phyloP scores from a whole-genome alignment of 2,797 vertebrate genomes.

The Lepus oiostolus region DNA sequence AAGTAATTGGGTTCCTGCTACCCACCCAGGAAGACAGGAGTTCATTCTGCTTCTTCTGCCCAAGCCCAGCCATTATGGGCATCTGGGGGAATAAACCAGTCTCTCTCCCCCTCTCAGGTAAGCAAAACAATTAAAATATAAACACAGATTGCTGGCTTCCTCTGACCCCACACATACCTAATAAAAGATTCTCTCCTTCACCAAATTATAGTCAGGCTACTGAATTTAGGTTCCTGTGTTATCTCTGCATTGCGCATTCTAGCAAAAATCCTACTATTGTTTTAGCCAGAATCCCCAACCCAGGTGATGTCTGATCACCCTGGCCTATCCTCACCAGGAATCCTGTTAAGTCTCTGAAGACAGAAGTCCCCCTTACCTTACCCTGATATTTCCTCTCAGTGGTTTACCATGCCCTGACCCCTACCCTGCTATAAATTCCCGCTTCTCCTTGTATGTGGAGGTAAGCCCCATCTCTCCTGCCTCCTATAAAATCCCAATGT shows the following conservation, averaged over 20 bases:
- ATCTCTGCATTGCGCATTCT: background rate
- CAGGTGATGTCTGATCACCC: background rate
- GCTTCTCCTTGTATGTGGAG: background rate
- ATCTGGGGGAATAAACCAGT: too few species aligned
- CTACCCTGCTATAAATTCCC: background rate
- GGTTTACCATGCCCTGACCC: background rate
- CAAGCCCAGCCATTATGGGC: too few species aligned
- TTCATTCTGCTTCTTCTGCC: too few species aligned
- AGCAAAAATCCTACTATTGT: background rate
- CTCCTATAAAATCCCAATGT: background rate
- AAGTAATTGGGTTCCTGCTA: too few species aligned
- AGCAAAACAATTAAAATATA: too few species aligned
- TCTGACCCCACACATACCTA: too few species aligned
- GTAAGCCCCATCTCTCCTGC: background rate
- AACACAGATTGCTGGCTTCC: too few species aligned
- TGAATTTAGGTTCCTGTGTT: background rate
- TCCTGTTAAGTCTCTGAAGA: background rate
- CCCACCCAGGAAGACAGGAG: too few species aligned
- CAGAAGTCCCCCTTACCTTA: too few species aligned
- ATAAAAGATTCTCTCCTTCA: too few species aligned
- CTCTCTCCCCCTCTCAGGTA: too few species aligned
- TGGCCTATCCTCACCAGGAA: background rate
- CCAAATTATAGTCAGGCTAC: too few species aligned
- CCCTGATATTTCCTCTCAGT: background rate
- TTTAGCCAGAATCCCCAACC: background rate